Evolutionary conservation across 1,140 invertebrate species (phyloP).

Genomic region (Triops cancriformis): DNA sequence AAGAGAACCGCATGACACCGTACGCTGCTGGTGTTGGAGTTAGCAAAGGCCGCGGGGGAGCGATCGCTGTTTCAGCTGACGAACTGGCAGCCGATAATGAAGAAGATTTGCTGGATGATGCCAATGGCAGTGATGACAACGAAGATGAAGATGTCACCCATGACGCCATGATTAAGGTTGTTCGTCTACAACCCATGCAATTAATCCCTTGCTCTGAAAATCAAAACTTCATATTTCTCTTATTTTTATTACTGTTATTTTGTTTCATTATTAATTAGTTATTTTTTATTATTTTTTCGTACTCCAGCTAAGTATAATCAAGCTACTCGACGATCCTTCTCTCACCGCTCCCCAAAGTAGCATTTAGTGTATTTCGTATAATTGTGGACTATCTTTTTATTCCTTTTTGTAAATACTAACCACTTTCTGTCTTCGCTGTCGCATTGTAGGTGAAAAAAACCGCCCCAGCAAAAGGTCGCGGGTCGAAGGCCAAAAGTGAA

Average conservation of each 20-base stretch:
- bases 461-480: background rate
- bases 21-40: constrained; percentile 56
- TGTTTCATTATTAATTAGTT: no score
- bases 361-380: no score
- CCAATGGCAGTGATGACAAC: constrained; percentile 42
- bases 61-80: constrained; percentile 26
- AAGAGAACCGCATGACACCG: constrained; percentile 59
- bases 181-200: background rate
- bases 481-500: background rate
- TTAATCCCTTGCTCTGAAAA: no score
- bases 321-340: background rate
- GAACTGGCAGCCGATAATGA: constrained; percentile 40
- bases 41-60: constrained; percentile 38
- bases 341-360: background rate
- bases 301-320: no score
- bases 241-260: no score
- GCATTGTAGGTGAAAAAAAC: background rate
- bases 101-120: constrained; percentile 41
- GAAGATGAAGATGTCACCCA: constrained; percentile 54
- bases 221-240: no score
- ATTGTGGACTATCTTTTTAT: no score
- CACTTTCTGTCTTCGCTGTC: background rate
- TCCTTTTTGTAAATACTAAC: background rate
- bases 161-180: constrained; percentile 72
- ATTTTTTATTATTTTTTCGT: no score